These are phyloP conservation scores for Carassius gibelio DNA, from an alignment of 2,113 vertebrate species.

Conservation along the genomic window DNA sequence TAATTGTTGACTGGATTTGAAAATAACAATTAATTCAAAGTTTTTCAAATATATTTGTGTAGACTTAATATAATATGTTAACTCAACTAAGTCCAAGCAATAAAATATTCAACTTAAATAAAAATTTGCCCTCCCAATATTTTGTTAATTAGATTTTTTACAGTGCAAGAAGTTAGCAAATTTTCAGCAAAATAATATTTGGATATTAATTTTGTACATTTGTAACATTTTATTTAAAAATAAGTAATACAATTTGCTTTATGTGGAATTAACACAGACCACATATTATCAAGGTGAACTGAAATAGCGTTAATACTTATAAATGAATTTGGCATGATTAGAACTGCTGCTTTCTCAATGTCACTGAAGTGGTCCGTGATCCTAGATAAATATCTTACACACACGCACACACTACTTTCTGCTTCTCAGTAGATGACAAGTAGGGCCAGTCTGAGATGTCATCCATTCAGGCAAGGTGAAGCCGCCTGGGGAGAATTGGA, in stretches of 20 bases:
- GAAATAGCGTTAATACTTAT: neutral
- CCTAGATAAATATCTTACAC: neutral
- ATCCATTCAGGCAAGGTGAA: constrained; percentile 56
- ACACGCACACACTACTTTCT: neutral
- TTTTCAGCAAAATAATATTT: neutral
- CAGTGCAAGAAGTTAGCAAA: neutral
- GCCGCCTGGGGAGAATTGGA: constrained; percentile 37
- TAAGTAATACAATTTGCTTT: neutral
- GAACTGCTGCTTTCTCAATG: constrained; percentile 19
- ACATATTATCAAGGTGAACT: neutral
- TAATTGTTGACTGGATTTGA: too few relatives aligned
- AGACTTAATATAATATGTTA: too few relatives aligned
- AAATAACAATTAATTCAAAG: too few relatives aligned
- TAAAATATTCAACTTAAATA: too few relatives aligned
- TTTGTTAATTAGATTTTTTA: too few relatives aligned
- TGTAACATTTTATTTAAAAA: neutral
- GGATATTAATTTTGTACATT: neutral
- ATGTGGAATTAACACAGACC: neutral
- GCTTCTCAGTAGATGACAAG: constrained; percentile 18
- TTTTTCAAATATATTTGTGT: too few relatives aligned
- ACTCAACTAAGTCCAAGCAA: too few relatives aligned
- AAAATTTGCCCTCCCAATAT: too few relatives aligned
- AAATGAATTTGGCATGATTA: neutral
- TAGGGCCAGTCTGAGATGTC: constrained; percentile 30
- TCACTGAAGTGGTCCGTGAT: neutral